Evolutionary conservation across 2,888 invertebrate genomes (phyloP).

Genomic region (Strigamia crassipes): DNA sequence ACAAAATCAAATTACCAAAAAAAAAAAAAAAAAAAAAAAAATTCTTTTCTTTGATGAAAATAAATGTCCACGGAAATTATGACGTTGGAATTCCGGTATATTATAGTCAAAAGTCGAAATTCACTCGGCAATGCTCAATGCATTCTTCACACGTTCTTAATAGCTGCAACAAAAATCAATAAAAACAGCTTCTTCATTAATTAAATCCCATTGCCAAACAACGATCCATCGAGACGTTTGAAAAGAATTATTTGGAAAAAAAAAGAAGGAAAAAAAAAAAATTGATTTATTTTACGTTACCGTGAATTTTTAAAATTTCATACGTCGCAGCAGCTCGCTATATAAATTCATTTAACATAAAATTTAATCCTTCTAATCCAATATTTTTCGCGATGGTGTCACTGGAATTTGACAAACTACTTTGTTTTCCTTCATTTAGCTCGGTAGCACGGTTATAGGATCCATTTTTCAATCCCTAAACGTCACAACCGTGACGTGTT

Average conservation of each 20-base stretch:
- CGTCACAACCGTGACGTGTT: conserved; percentile 28
- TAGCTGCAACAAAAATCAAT: conserved; percentile 26
- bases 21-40: not conserved
- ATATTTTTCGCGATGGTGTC: conserved; percentile 36
- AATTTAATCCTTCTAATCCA: conserved; percentile 38
- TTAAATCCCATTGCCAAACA: conserved; percentile 10
- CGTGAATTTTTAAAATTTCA: not conserved
- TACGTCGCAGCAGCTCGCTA: not conserved
- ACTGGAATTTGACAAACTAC: conserved; percentile 40
- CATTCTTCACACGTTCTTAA: conserved; percentile 36
- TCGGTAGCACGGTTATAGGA: conserved; percentile 7
- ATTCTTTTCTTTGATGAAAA: not conserved
- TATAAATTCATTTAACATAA: conserved; percentile 34
- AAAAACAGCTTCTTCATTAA: conserved; percentile 32
- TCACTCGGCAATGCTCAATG: not conserved
- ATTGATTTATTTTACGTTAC: not conserved
- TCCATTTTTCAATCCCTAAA: conserved; percentile 41
- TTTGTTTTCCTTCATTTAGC: conserved; percentile 38
- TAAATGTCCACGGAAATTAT: not conserved
- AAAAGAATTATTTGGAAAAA: not conserved
- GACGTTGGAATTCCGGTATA: not conserved
- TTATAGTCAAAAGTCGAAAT: not conserved
- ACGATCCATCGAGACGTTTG: not conserved
- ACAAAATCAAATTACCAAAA: not conserved
- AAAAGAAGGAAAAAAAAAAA: too few relatives aligned